Conservation (phyloP, 2,797 vertebrate species). For the Podargus strigoides region DNA sequence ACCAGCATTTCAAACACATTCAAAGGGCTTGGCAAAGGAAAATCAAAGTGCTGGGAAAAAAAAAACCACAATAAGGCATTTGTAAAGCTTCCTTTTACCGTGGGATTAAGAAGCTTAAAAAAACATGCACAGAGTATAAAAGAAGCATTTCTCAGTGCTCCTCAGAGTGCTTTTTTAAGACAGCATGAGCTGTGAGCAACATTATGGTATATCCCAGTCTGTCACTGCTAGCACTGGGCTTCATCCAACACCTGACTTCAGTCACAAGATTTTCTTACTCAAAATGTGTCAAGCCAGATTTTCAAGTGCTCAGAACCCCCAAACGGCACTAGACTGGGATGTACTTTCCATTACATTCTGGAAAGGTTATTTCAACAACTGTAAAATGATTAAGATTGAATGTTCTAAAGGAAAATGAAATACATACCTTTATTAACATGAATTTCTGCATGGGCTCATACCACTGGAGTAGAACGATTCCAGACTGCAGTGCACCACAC, state of each 20-base stretch:
- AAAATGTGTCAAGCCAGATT: not conserved
- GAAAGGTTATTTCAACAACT: not conserved
- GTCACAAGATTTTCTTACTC: slow-evolving; percentile 7
- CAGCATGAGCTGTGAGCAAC: not conserved
- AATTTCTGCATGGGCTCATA: slow-evolving; percentile 99
- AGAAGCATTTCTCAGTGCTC: not conserved
- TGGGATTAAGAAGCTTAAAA: not conserved
- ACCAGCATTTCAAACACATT: slow-evolving; percentile 98
- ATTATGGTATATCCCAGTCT: fast-evolving
- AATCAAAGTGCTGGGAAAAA: slow-evolving; percentile 92
- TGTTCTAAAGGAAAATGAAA: not conserved
- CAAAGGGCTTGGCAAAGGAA: slow-evolving; percentile 92
- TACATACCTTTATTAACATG: slow-evolving; percentile 95
- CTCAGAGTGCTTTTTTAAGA: not conserved
- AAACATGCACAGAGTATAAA: fast-evolving
- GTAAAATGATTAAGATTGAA: not conserved
- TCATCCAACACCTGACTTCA: not conserved
- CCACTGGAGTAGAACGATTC: slow-evolving; percentile 97
- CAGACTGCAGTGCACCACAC: slow-evolving; percentile 94
- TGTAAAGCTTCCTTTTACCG: not conserved
- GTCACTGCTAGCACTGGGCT: not conserved
- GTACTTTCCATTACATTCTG: not conserved
- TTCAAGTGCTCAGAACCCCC: not conserved
- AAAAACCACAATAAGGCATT: not conserved
- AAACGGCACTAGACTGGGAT: not conserved